Evolutionary conservation across 2,113 vertebrate species (phyloP).

Genomic region (Thamnophis sirtalis): DNA sequence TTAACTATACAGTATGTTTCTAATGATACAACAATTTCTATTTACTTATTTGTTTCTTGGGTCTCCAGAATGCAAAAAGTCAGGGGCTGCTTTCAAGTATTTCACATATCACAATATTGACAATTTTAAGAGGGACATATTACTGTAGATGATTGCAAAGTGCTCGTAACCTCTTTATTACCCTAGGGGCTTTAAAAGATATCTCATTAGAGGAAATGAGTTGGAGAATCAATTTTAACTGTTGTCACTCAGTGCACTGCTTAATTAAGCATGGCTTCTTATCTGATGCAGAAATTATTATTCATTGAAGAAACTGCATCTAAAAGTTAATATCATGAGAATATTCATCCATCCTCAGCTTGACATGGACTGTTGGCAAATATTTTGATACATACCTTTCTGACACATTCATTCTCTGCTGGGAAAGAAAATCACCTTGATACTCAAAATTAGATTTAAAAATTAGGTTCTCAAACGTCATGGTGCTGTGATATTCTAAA

Average conservation of each 20-base stretch:
- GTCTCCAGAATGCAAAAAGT: not conserved
- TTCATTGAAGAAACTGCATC: not conserved
- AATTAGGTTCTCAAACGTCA: not conserved
- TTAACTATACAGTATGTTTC: not conserved
- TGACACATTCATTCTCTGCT: not conserved
- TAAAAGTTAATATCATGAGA: not conserved
- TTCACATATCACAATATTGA: not conserved
- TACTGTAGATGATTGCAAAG: not conserved
- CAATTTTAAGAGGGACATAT: not conserved
- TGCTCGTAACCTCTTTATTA: not conserved
- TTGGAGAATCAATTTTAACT: accelerated
- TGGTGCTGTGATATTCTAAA: not conserved
- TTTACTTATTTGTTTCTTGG: conserved; percentile 18
- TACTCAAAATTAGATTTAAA: not conserved
- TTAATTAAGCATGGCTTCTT: not conserved
- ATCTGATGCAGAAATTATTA: not conserved
- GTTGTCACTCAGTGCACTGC: not conserved
- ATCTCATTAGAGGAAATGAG: accelerated
- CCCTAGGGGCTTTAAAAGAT: not conserved
- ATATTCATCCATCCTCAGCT: no score
- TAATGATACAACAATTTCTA: not conserved
- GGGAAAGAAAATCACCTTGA: not conserved
- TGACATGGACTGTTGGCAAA: not conserved
- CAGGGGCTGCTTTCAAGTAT: not conserved
- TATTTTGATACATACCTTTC: not conserved